Base-by-base conservation (phyloP, 1,140 invertebrate genomes). In the Patella vulgata region DNA sequence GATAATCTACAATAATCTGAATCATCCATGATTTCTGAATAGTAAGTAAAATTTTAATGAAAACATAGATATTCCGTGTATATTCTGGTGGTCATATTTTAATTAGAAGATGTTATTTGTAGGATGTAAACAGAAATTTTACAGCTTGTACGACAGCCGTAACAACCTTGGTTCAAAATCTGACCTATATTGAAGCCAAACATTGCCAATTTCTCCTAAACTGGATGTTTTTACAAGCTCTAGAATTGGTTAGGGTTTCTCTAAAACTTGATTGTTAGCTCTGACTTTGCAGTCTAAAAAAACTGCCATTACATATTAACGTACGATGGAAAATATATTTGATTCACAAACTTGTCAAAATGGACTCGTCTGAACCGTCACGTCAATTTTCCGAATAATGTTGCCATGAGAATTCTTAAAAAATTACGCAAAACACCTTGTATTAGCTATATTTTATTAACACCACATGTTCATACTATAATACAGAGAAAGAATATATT, bases 141-240 rank as follows among this genome's bases (percentile, higher is more conserved):
- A 21, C 33, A 17, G 33, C 23, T 23, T 36, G n/a, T 25, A 30
- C 23, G 33, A 17, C 19, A 23, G 19, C 23, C 28, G 21, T 33
- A 54, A 36, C 52, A 54, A 54, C 52, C 52, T 54, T 33, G n/a
- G 33, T 21, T 36, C 27, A 40, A 23, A 39, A 27, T 19, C 31
- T 40, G 52, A 54, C 52, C 52, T 54, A 54, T n/a, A 54, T 54
- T 8, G 31, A 40, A 33, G 11, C 21, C 9, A 39, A 54, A 54
- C 52, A 54, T 33, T 23, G 14, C 52, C 33, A 33, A 50, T 50
- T 23, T 23, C n/a, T 9, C n/a, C 6, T 19, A 46, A 46, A 17
- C 5, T 5, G n/a, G 6, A n/a, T n/a, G n/a, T n/a, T n/a, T n/a
- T n/a, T n/a, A n/a, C n/a, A n/a, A n/a, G n/a, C n/a, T n/a, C n/a